Evolutionary conservation across 1,140 invertebrate species (phyloP), one percentile per base, ranked within the genome.

Genomic region (Phenacoccus solenopsis): DNA sequence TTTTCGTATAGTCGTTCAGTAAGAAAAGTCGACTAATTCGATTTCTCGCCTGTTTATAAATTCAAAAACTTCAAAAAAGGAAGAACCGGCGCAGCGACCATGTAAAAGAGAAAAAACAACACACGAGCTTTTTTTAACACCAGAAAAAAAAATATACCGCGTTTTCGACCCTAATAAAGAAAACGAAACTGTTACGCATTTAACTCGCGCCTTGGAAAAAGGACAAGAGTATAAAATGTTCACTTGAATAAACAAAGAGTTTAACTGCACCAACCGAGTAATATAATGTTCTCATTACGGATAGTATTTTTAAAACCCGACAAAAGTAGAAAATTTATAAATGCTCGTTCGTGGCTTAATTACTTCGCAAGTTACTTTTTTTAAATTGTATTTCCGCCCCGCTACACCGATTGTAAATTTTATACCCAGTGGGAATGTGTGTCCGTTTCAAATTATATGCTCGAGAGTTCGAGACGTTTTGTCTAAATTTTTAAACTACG

Each of bases 161-260:
- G 20, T 16, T n/a, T 49, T n/a, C 38, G 16, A 49, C 38, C 38
- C 38, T 49, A 49, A 49, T 49, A 49, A 49, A 49, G 38, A 49
- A 49, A 49, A 5, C 5, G 3, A n/a, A 49, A 49, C 38, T 16
- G 20, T 49, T 49, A 16, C 38, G 20, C 38, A n/a, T 49, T n/a
- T n/a, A 49, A n/a, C 38, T 49, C 16, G 3, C 13, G 38, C 13
- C 5, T 32, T 49, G 3, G 38, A n/a, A 5, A 49, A 49, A 49
- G 38, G 38, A 49, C 38, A 49, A 49, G n/a, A n/a, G 38, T 49
- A 49, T 49, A 49, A 49, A 49, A 49, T 49, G 38, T 49, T 49
- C 38, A 49, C 38, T 49, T 49, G 38, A 49, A 49, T 49, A 49
- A 49, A 49, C 38, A 49, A 49, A 49, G 16, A 49, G 12, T 49